Base-by-base conservation (phyloP, 1,140 invertebrate species). In the Bradysia coprophila region DNA sequence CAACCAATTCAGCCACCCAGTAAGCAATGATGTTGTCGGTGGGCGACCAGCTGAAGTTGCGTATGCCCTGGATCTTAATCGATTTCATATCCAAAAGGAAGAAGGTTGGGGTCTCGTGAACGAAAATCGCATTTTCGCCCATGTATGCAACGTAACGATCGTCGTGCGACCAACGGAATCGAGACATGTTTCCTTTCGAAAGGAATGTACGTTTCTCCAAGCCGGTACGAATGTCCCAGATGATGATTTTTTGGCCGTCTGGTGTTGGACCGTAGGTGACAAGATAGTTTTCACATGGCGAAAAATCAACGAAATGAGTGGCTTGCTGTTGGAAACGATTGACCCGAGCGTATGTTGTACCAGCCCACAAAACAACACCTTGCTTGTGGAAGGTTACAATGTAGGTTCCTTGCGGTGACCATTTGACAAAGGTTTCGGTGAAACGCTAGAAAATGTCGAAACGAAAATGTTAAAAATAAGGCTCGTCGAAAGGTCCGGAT, bases 1-100 rank as follows among this genome's bases (percentile, higher is more conserved):
- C 85, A 57, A 91, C 89, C 52, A 96, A 85, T 66, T 98, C 95
- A 15, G 89, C 88, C n/a, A 96, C 88, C 92, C 94, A 99, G 58
- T 96, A 98, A 4, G 92, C 92, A 22, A 99, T 72, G 21, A 91
- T 72, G 55, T 96, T 96, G 54, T 97, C 90, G 10, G 90, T 89
- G 1, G 96, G 94, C 13, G 92, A 97, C 94, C 94, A 99, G 48
- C 81, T 83, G 61, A 98, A 98, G 56, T 96, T 91, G 48, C 83
- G 75, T 38, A 96, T 88, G 28, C 87, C 89, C 8, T 75, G 69
- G 21, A 95, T 84, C 59, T 93, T 95, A 40, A 97, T 79, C 49
- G 88, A 92, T 57, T 95, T 96, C 58, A 94, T 90, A 43, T 95
- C 90, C 1, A 95, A 62, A 19, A 98, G 63, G 49, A 81, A 85